These are phyloP conservation scores for Aegithalos caudatus DNA, from an alignment of 2,113 vertebrate species.

Conservation along the genomic window DNA sequence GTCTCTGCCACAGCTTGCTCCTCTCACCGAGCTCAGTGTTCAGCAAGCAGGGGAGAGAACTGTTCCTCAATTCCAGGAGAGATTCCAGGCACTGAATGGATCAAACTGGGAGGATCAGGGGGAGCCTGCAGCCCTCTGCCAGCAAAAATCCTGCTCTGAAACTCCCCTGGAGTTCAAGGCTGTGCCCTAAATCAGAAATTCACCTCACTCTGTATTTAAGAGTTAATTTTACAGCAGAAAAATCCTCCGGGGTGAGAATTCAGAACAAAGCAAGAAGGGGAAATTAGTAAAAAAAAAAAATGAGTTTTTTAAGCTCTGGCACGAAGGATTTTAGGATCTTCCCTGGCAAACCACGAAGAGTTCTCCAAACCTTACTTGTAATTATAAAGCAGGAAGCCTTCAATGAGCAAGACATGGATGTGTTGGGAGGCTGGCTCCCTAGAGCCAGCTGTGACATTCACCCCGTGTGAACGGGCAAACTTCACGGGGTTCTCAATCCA, in stretches of 20 bases:
- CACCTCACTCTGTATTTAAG: background rate
- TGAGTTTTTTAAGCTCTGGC: background rate
- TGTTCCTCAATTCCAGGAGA: background rate
- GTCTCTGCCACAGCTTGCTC: background rate
- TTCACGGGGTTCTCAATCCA: slow-evolving; percentile 89
- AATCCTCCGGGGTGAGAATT: accelerated
- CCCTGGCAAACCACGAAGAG: background rate
- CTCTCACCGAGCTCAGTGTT: background rate
- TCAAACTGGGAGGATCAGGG: background rate
- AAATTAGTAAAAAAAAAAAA: background rate
- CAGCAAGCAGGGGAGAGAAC: background rate
- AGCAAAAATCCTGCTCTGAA: background rate
- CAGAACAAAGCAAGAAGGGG: background rate
- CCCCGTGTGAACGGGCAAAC: slow-evolving; percentile 90
- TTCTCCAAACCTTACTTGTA: slow-evolving; percentile 76
- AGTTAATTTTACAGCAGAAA: background rate
- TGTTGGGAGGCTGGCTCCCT: slow-evolving; percentile 61
- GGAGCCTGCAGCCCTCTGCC: background rate
- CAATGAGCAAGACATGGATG: slow-evolving; percentile 86
- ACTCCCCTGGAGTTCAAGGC: background rate
- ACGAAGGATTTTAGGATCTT: background rate
- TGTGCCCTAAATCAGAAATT: background rate
- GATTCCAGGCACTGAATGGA: background rate
- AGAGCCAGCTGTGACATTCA: slow-evolving; percentile 70
- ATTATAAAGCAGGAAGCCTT: slow-evolving; percentile 95